Conservation (phyloP, 2,888 invertebrate genomes). For the Parnassius glacialis region DNA sequence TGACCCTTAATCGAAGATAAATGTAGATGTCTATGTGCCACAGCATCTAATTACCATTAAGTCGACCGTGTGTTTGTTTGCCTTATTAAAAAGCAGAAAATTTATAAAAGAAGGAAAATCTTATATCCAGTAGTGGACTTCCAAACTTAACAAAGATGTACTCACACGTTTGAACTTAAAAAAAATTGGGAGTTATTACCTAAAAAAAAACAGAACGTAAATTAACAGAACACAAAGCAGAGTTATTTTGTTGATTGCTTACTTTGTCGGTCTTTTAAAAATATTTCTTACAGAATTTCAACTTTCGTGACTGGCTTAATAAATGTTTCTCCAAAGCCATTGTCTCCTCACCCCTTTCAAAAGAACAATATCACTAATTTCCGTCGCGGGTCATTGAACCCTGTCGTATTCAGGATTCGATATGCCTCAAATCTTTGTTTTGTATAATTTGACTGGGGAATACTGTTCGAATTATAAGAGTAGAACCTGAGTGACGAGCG, state of each 20-base stretch:
- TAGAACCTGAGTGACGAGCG: too few species aligned
- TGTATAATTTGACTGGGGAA: conserved; percentile 6
- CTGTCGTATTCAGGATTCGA: conserved; percentile 30
- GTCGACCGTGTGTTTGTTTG: too few species aligned
- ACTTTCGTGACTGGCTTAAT: conserved; percentile 16
- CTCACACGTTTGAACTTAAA: too few species aligned
- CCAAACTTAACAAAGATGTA: too few species aligned
- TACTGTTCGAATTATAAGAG: background rate
- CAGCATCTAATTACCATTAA: too few species aligned
- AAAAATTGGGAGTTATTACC: too few species aligned
- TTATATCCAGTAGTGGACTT: too few species aligned
- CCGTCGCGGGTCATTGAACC: conserved; percentile 31
- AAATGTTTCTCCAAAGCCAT: conserved; percentile 22
- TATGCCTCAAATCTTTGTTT: conserved; percentile 17
- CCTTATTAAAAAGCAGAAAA: too few species aligned
- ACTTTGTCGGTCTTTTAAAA: conserved; percentile 4
- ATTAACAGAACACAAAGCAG: conserved; percentile 2
- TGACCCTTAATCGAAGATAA: too few species aligned
- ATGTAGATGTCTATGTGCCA: too few species aligned
- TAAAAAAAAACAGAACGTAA: too few species aligned
- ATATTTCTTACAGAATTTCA: conserved; percentile 11
- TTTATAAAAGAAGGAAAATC: too few species aligned
- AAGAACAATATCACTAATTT: conserved; percentile 28
- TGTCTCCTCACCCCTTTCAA: conserved; percentile 22
- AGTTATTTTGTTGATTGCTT: conserved; percentile 13